Conservation (phyloP, 2,113 vertebrate species). For the Brienomyrus longianalis region DNA sequence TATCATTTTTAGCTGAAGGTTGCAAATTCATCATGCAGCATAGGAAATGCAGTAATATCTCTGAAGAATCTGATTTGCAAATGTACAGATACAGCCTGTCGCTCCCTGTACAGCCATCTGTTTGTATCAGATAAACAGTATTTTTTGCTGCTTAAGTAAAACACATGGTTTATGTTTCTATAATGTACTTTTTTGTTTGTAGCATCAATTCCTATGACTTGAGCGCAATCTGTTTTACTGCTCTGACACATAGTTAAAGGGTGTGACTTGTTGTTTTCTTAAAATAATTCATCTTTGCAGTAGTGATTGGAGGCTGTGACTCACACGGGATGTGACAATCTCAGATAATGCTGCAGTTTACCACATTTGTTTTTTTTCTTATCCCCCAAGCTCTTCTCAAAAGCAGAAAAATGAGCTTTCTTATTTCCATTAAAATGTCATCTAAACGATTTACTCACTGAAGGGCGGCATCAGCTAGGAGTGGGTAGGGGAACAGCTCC, state of each 20-base stretch:
- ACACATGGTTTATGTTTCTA: not conserved
- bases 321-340: not conserved
- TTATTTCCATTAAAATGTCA: not conserved
- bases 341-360: not conserved
- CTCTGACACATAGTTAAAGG: not conserved
- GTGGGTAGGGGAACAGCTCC: not conserved
- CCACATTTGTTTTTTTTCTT: not conserved
- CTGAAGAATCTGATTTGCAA: not conserved
- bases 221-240: not conserved
- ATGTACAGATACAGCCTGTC: not conserved
- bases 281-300: not conserved
- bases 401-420: not conserved
- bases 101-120: not conserved
- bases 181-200: not conserved
- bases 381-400: not conserved
- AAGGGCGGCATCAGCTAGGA: not conserved
- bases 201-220: not conserved
- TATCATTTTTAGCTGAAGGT: not conserved
- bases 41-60: not conserved
- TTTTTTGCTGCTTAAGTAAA: not conserved
- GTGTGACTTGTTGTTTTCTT: not conserved
- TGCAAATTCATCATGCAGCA: not conserved
- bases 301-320: not conserved
- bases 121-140: not conserved
- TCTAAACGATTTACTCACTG: not conserved